A percentile compares a stretch with the other conserved stretches of the same genome.
These are phyloP conservation scores for Cryptus armator DNA, from an alignment of 2,888 invertebrate genomes.

Conservation along the genomic window DNA sequence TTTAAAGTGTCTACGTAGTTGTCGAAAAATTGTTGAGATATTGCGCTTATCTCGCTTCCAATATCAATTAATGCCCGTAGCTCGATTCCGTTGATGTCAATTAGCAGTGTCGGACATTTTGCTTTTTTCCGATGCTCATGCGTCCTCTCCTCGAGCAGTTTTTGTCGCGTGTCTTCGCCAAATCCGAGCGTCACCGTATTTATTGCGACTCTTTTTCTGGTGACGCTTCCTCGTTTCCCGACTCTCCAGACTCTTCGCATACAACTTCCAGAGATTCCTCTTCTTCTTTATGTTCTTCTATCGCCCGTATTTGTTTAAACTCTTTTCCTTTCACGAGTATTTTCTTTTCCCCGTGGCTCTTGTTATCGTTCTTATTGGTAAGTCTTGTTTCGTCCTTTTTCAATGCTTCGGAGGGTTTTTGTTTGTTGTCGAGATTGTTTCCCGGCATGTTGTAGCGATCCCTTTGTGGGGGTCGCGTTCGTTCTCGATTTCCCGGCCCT, in stretches of 20 bases:
- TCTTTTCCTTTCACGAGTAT: not conserved
- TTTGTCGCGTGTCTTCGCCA: not conserved
- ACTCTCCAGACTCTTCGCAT: not conserved
- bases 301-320: not conserved
- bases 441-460: not conserved
- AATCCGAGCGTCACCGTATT: slow-evolving; percentile 35
- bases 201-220: not conserved
- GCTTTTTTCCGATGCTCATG: too few relatives aligned
- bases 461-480: not conserved
- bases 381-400: not conserved
- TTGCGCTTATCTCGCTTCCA: slow-evolving; percentile 1
- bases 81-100: not conserved
- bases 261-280: not conserved
- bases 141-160: not conserved
- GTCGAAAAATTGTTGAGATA: not conserved
- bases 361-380: too few relatives aligned
- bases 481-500: slow-evolving; percentile 11
- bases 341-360: not conserved
- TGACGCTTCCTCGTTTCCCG: slow-evolving; percentile 41
- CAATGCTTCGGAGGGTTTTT: not conserved
- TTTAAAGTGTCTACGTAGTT: not conserved
- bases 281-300: not conserved
- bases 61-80: not conserved
- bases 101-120: not conserved
- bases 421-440: not conserved